Percentiles rank a stretch among this genome's conserved stretches.
Evolutionary conservation across 1,140 invertebrate species (phyloP).

Genomic region (Aradophagus sp.): DNA sequence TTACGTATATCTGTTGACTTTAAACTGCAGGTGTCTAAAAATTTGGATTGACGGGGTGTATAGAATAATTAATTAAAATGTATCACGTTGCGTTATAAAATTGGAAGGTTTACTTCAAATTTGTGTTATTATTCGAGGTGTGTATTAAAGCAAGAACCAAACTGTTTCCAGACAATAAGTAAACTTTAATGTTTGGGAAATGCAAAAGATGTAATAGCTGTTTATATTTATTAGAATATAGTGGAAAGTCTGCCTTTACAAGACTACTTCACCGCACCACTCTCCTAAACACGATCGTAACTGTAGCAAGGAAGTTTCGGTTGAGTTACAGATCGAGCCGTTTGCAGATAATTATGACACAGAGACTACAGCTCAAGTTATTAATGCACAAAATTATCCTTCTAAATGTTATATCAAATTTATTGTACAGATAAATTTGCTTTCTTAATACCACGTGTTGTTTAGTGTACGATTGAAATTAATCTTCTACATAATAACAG

Average conservation of each 20-base stretch:
- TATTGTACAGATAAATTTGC: conserved; percentile 21
- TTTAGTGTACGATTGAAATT: too few species aligned
- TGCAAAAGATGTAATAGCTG: conserved; percentile 27
- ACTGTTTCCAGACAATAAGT: conserved; percentile 21
- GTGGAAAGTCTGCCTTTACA: conserved; percentile 31
- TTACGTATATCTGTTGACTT: too few species aligned
- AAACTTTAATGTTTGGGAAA: conserved; percentile 24
- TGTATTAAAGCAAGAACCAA: conserved; percentile 8
- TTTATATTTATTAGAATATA: conserved; percentile 55
- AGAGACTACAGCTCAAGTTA: conserved; percentile 39
- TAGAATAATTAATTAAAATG: too few species aligned
- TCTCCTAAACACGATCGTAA: conserved; percentile 36
- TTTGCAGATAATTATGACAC: conserved; percentile 56
- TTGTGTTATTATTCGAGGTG: too few species aligned
- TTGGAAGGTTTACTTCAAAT: too few species aligned
- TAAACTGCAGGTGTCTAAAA: too few species aligned
- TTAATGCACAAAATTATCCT: conserved; percentile 48
- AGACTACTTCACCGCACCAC: conserved; percentile 25
- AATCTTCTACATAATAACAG: too few species aligned
- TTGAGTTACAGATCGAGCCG: conserved; percentile 46
- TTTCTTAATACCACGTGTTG: background rate
- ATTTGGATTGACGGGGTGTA: too few species aligned
- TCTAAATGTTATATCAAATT: conserved; percentile 43
- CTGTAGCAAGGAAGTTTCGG: conserved; percentile 24
- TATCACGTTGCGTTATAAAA: too few species aligned